Evolutionary conservation across 2,113 vertebrate genomes (phyloP), one percentile per base, ranked within the genome.

Genomic region (Pseudolaguvia tuberculata): DNA sequence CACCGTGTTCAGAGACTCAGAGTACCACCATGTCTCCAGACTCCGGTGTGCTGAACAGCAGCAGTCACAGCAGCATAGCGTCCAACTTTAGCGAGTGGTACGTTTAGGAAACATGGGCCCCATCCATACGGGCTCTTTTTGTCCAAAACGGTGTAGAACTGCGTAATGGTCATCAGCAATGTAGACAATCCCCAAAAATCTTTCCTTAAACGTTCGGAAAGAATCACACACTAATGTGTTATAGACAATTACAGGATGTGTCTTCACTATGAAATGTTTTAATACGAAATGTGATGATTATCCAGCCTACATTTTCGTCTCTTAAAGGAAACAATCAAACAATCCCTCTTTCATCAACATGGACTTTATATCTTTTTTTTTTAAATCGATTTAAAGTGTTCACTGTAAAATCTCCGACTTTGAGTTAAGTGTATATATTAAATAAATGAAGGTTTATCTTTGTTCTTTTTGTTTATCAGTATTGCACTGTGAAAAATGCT

Each of bases 11-110:
- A 35, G 92, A 93, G 82, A 87, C 90, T 10, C 92, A 91, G 59
- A 90, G 84, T 83, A 84, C 82, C 84, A 84, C 79, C 81, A 81
- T 92, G 77, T 92, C 92, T 6, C 91, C 91, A 0, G 88, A 88
- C 0, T 85, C 31, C 25, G 89, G 6, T 75, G 88, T 87, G 56
- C 86, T 89, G 71, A 86, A 81, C 73, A 65, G 85, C 62, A 88
- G 85, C 62, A 85, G 88, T 48, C 90, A 91, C 82, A 86, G 83
- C 67, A 82, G 88, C 82, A 88, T 93, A 56, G 90, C 92, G 20
- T 93, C 92, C 81, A 93, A 93, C 84, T 94, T 93, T 87, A 93
- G 91, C 77, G 93, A 94, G 85, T 93, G 93, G 93, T 94, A 94
- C 83, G 91, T 93, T 86, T 93, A 90, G 65, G 51, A 70, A 14